Base-by-base conservation (phyloP, 2,113 vertebrate genomes). In the Gallinago paraguaiae region DNA sequence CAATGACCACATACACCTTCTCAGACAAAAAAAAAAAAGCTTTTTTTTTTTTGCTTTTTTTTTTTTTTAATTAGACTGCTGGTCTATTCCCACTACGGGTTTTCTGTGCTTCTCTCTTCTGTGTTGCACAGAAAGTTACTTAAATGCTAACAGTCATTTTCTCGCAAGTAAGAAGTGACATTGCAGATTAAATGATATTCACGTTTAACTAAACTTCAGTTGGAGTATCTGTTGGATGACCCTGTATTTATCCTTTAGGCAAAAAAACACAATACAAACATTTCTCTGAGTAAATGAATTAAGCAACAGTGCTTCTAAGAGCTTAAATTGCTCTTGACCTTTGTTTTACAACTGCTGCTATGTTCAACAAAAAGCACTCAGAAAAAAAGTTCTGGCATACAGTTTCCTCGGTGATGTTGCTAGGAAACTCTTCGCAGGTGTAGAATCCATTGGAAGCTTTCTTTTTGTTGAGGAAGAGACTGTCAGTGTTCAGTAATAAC, bases 341-440 rank as follows among this genome's bases (percentile, higher is more conserved):
- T 95, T 96, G 86, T 94, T 96, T 96, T 94, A 96, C 91, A 93
- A 83, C 45, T 88, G 77, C 79, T 88, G 70, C 86, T 76, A 45
- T 25, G 68, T 71, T 92, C 86, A 92, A 96, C 86, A 95, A 91
- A 94, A 96, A 89, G 63, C 84, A 64, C 90, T 94, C 60, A 71
- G 82, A 95, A 82, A 90, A 90, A 76, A 87, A 61, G 43, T 86
- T 80, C 71, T 79, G 74, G 82, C 88, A 31, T 64, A 61, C n/a
- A 59, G 84, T 96, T 96, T 95, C 87, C 91, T 89, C 70, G 3
- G 54, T 35, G 86, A 37, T 39, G 95, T 96, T 96, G 95, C 97
- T 96, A 96, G 54, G 97, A 71, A 93, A 96, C 94, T 57, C 64
- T 70, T 75, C 79, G 76, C 95, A 96, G 95, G 95, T 96, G 88